These are phyloP conservation scores for Hermetia illucens DNA, from an alignment of 1,140 invertebrate genomes.

Conservation along the genomic window DNA sequence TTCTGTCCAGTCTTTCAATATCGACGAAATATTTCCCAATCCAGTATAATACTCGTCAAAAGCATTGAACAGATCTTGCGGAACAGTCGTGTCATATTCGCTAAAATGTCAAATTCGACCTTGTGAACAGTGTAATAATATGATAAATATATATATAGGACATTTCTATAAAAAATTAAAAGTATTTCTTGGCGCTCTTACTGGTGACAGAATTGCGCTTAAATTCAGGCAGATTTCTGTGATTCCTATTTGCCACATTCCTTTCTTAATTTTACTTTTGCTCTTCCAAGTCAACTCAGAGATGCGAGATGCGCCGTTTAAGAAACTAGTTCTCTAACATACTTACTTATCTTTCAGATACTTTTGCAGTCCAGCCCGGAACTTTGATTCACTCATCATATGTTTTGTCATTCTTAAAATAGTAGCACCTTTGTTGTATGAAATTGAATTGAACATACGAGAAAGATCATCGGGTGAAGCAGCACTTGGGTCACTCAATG, in stretches of 20 bases:
- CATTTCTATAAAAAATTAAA: too few relatives aligned
- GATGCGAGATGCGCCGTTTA: too few relatives aligned
- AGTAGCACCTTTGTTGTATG: constrained; percentile 48
- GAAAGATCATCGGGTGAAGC: constrained; percentile 34
- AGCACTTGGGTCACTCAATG: constrained; percentile 35
- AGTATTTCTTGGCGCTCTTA: too few relatives aligned
- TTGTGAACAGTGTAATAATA: too few relatives aligned
- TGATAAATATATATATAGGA: too few relatives aligned
- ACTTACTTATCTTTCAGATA: constrained; percentile 38
- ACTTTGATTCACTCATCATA: constrained; percentile 46
- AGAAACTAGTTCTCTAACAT: too few relatives aligned
- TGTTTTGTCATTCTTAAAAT: constrained; percentile 65
- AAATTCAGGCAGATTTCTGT: too few relatives aligned
- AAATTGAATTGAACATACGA: constrained; percentile 41
- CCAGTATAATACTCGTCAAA: constrained; percentile 14
- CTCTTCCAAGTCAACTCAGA: too few relatives aligned
- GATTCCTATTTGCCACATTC: too few relatives aligned
- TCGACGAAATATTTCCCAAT: constrained; percentile 28
- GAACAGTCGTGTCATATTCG: neutral
- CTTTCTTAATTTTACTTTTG: too few relatives aligned
- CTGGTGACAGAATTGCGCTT: too few relatives aligned
- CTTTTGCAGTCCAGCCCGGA: constrained; percentile 40
- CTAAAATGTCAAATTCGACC: too few relatives aligned
- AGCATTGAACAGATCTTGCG: neutral
- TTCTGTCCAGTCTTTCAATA: constrained; percentile 58